Percentiles rank a stretch among this genome's conserved stretches.
phyloP scores from a whole-genome alignment of 2,113 vertebrate genomes.

The Erythrocercus mccallii region DNA sequence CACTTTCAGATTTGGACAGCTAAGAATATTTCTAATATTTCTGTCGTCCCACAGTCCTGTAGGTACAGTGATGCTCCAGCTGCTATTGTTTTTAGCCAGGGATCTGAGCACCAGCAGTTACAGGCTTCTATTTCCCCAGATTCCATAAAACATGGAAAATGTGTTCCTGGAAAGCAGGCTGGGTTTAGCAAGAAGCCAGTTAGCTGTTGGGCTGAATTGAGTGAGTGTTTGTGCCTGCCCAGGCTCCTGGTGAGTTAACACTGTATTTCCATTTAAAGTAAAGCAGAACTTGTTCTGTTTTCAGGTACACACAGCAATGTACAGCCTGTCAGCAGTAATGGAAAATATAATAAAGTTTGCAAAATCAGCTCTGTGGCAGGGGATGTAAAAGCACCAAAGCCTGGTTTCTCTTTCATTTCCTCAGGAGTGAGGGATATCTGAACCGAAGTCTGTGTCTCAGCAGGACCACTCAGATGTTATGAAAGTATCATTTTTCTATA shows the following conservation, averaged over 20 bases:
- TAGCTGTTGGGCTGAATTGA: constrained; percentile 4
- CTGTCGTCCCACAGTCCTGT: background rate
- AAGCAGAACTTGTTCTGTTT: constrained; percentile 37
- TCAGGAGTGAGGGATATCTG: background rate
- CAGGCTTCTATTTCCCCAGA: background rate
- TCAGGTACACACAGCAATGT: background rate
- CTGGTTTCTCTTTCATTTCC: background rate
- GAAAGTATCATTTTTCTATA: background rate
- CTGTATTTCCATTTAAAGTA: constrained; percentile 23
- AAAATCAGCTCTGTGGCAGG: background rate
- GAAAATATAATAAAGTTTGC: background rate
- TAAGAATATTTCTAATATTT: background rate
- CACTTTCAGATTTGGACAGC: background rate
- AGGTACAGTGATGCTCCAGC: background rate
- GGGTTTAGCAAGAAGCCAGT: constrained; percentile 16
- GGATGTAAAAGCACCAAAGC: background rate
- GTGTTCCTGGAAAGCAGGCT: background rate
- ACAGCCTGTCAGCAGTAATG: background rate
- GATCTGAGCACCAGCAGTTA: background rate
- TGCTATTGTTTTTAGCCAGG: background rate
- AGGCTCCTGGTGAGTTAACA: background rate
- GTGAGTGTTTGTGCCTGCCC: background rate
- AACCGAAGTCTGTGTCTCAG: background rate
- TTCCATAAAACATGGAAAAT: background rate
- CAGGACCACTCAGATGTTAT: background rate